Evolutionary conservation across 2,888 invertebrate genomes (phyloP), one percentile per base, ranked within the genome.

Genomic region (Parnassius smintheus): DNA sequence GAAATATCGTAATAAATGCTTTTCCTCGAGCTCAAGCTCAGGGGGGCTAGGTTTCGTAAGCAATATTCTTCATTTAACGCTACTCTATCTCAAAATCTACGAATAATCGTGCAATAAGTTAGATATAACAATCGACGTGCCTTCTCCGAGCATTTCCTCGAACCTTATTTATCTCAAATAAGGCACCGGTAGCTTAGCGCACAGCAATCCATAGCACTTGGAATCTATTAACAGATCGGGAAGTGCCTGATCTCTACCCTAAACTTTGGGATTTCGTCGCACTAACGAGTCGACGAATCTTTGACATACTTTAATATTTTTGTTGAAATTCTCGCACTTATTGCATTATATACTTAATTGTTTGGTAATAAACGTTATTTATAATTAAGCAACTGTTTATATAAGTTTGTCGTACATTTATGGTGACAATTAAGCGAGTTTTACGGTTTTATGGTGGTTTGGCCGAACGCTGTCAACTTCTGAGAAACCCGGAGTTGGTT

Each of bases 381-480:
- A 71, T 77, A 76, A 77, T 77, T 78, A 75, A 12, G n/a, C 46
- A 12, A 13, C 13, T n/a, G 8, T 9, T 2, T 13, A 13, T 13
- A 49, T 44, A 25, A 55, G 2, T 45, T 75, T 73, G 74, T 73
- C 72, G 69, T 70, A 76, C 75, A 74, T 87, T 88, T 88, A 88
- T 75, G 79, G 77, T 75, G 74, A 83, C 85, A 86, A 88, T 88
- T 81, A 84, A 81, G 78, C 81, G 78, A 77, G 82, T 83, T 89
- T 88, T 89, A 89, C 84, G 76, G 77, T 80, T 89, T 88, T 88
- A 89, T 88, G 78, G 80, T 75, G 71, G 77, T 70, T 41, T 68
- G 72, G 76, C 74, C 73, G 76, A 75, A 73, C 72, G 74, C 72
- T 75, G 89, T 88, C 88, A 87, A 87, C 89, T 90, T 90, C 90